phyloP scores from a whole-genome alignment of 2,113 vertebrate genomes.

The Tretioscincus oriximinensis region DNA sequence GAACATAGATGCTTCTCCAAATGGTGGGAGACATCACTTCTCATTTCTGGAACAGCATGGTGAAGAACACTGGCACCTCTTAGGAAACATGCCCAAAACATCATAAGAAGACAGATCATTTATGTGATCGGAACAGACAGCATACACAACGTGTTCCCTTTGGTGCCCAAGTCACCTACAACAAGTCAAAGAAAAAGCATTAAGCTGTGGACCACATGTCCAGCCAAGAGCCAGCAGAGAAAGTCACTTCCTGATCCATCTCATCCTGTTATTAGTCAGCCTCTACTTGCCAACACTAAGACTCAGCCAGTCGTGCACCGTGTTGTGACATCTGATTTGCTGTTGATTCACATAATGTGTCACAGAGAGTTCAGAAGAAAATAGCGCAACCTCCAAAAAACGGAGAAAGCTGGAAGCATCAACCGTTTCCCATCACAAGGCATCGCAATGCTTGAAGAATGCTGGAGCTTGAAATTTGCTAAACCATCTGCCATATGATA shows the following conservation, averaged over 20 bases:
- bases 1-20: too few species aligned
- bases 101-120: background rate
- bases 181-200: background rate
- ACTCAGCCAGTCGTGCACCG: background rate
- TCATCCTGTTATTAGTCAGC: background rate
- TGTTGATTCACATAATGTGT: background rate
- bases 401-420: background rate
- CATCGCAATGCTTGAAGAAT: background rate
- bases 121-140: background rate
- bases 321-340: background rate
- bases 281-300: background rate
- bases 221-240: background rate
- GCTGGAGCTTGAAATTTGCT: background rate
- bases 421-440: background rate
- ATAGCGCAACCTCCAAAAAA: background rate
- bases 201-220: background rate
- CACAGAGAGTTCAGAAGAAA: background rate
- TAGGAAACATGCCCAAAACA: background rate
- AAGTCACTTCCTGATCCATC: background rate
- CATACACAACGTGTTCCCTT: background rate
- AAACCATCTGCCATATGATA: too few species aligned
- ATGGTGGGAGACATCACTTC: too few species aligned
- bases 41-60: background rate
- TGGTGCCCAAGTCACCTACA: background rate
- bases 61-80: background rate